Evolutionary conservation across 2,888 invertebrate species (phyloP), one percentile per base, ranked within the genome.

Genomic region (Apomyelois bistriatella): DNA sequence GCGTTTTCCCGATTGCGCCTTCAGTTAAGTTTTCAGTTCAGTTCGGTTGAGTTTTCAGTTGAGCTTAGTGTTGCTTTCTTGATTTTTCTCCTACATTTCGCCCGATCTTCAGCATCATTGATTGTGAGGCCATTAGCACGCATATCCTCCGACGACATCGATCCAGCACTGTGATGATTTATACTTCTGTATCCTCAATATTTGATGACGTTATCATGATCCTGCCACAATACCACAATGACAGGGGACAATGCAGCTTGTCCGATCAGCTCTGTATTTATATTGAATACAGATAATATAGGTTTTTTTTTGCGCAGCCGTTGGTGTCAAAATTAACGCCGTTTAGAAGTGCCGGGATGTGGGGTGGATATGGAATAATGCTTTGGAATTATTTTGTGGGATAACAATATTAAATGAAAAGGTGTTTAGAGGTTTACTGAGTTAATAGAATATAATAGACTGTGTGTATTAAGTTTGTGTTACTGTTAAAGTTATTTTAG

Each of bases 311-410:
- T 70, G 66, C 66, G 78, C 79, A 79, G 76, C 83, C 80, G 81
- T 73, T 80, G 81, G 82, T 86, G 86, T 87, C 81, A 82, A 71
- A 82, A 84, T 80, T 84, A 76, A 86, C 83, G 78, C 79, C 78
- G 71, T 59, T 66, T 68, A 56, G 63, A 64, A 68, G 56, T 55
- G 41, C 70, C 70, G 73, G 51, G 59, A 58, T 58, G 53, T 49
- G n/a, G 15, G 16, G 43, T 17, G 15, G 16, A 15, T 53, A 38
- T 38, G 46, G 48, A n/a, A 53, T 38, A 52, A 30, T 36, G 28
- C 35, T 37, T 38, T 43, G 2, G 28, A 13, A 28, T 43, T 8
- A 41, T 41, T 41, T 43, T 28, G 32, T 16, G 40, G 16, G 28
- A 30, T 38, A 46, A 46, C 46, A 48, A 48, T 48, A 38, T 13